Base-by-base conservation (phyloP, 2,113 vertebrate genomes). In the Clinocottus analis region DNA sequence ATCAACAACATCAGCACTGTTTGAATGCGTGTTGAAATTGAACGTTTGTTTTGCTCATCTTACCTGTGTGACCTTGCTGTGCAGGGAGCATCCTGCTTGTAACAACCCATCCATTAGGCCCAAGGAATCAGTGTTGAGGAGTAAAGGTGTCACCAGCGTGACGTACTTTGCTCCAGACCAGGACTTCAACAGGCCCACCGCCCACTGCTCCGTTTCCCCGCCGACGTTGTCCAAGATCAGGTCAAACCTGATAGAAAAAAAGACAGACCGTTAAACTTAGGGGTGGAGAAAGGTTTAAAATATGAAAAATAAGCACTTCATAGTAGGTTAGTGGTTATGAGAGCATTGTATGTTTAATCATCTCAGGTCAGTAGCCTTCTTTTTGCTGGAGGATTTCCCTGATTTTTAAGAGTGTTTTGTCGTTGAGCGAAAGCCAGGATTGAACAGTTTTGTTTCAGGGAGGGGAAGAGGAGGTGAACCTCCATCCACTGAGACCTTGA, bases 111-210 rank as follows among this genome's bases (percentile, higher is more conserved):
- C 95, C 23, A 97, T 93, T 43, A 98, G 70, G 45, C 97, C 97
- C 76, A 96, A 87, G 12, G 84, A 93, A 77, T 99, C 97, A 12
- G 96, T 94, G 84, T 96, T 96, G 77, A 93, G 86, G 64, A 99
- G 92, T 70, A 98, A 96, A 39, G 97, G 97, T 0, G 97, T 96
- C 39, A 98, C 96, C 89, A 99, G 88, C 0, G 97, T 97, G 82
- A 97, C 94, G 1, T 96, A 98, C 0, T 96, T 97, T 14, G 97
- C 96, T 75, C 97, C 97, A 0, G 96, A 95, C 97, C 97, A 98
- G n/a, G 97, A 95, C 91, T 95, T 97, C 89, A 99, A 93, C 58
- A 95, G 90, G 61, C 84, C 89, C 73, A 93, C 71, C 35, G 95
- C 96, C 96, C 96, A 97, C 17, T 93, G 87, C 86, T 98, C 97